Evolutionary conservation across 2,113 vertebrate genomes (phyloP).

Genomic region (Patagioenas fasciata): DNA sequence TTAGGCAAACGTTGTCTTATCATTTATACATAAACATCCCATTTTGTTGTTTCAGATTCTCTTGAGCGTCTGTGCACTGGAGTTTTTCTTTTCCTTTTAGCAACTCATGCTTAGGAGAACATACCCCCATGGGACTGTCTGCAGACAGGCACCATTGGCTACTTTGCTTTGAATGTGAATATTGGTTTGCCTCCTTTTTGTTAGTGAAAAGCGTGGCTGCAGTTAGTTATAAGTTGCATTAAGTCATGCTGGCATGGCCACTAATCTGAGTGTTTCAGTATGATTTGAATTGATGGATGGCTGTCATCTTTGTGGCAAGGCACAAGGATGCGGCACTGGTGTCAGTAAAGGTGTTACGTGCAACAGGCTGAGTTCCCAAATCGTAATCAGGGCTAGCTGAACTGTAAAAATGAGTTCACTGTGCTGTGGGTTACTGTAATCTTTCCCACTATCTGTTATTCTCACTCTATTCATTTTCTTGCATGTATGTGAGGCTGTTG

Average conservation of each 20-base stretch:
- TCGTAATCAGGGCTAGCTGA: rapidly evolving
- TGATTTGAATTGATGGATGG: not conserved
- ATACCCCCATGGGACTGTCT: not conserved
- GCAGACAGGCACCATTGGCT: not conserved
- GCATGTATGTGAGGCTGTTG: not conserved
- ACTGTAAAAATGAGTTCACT: not conserved
- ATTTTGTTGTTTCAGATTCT: not conserved
- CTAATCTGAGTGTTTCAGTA: not conserved
- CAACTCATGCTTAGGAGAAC: not conserved
- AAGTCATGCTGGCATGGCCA: not conserved
- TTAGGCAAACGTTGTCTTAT: not conserved
- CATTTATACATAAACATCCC: not conserved
- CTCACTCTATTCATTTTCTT: not conserved
- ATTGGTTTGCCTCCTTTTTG: not conserved
- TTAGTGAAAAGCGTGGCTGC: not conserved
- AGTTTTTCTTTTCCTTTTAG: not conserved
- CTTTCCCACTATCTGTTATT: not conserved
- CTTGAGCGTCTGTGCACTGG: not conserved
- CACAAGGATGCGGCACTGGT: not conserved
- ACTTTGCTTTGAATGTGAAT: not conserved
- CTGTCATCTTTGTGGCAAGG: not conserved
- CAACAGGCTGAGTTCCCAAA: not conserved
- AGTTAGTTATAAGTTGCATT: not conserved
- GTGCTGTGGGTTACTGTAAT: not conserved
- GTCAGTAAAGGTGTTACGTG: rapidly evolving